phyloP scores from a whole-genome alignment of 2,797 vertebrate species.

The Buceros bicornis region DNA sequence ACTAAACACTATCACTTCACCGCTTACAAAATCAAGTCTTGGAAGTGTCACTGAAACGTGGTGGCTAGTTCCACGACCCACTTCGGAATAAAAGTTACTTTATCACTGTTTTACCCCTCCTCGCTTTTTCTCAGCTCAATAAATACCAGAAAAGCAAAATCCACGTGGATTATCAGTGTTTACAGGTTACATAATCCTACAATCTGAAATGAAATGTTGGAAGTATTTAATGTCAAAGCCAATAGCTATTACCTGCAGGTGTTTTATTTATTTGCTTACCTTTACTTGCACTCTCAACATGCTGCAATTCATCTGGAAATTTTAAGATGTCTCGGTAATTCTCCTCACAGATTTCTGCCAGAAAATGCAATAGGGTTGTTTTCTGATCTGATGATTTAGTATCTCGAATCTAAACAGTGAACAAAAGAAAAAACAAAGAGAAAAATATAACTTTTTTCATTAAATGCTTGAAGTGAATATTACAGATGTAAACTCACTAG shows the following conservation, averaged over 20 bases:
- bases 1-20: neutral
- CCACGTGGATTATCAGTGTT: neutral
- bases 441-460: neutral
- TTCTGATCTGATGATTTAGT: slow-evolving; percentile 94
- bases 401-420: slow-evolving; percentile 88
- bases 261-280: slow-evolving; percentile 78
- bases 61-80: neutral
- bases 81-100: neutral
- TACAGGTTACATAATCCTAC: slow-evolving; percentile 3
- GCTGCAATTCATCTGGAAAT: slow-evolving; percentile 93
- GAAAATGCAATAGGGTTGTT: slow-evolving; percentile 93
- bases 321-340: slow-evolving; percentile 87
- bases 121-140: neutral
- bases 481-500: neutral
- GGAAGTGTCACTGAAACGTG: neutral
- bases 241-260: neutral
- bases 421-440: neutral
- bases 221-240: neutral
- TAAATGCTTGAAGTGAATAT: neutral
- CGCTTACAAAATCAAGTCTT: neutral
- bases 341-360: slow-evolving; percentile 94
- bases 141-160: neutral
- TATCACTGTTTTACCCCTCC: neutral
- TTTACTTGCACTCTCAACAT: slow-evolving; percentile 95
- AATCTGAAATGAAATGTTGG: neutral